Evolutionary conservation across 2,888 invertebrate species (phyloP), one percentile per base, ranked within the genome.

Genomic region (Ichneumon xanthorius): DNA sequence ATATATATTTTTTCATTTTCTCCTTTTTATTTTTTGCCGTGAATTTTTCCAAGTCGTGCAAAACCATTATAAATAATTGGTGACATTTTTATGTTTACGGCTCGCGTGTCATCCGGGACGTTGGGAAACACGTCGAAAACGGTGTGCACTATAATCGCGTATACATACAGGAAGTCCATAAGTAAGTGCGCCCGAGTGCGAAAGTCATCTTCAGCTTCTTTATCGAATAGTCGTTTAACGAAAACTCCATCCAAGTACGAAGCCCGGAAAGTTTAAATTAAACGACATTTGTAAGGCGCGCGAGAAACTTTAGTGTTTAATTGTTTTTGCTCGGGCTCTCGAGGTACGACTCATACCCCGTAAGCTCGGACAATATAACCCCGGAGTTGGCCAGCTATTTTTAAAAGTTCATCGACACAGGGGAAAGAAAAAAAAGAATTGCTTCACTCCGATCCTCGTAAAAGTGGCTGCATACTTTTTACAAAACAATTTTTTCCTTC

Each of bases 211-310:
- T 65, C 19, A 16, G 61, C 37, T 63, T 70, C 65, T 68, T 40
- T 53, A 77, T 72, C 58, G 76, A 84, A 76, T 77, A 84, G 9
- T 48, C 55, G 37, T 33, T 26, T 58, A 37, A 37, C 40, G 37
- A 37, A 40, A 37, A 58, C 61, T 73, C 73, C 26, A 26, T 63
- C 30, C 14, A 75, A 26, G 70, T 14, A 30, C 50, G 40, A 40
- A n/a, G 5, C 48, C 50, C 45, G 53, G 11, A 78, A 84, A 78
- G 50, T 80, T 84, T 61, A 73, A 81, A 77, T 81, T 81, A 68
- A 68, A 68, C 68, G 63, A 53, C 65, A 78, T 81, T 70, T 78
- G 16, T 61, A 26, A 58, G 72, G 63, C 26, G 61, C 72, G 58
- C 58, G 22, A 63, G 16, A 78, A 78, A 81, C 65, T 82, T 78